Evolutionary conservation across 2,888 invertebrate genomes (phyloP).

Genomic region (Ganaspis brasiliensis): DNA sequence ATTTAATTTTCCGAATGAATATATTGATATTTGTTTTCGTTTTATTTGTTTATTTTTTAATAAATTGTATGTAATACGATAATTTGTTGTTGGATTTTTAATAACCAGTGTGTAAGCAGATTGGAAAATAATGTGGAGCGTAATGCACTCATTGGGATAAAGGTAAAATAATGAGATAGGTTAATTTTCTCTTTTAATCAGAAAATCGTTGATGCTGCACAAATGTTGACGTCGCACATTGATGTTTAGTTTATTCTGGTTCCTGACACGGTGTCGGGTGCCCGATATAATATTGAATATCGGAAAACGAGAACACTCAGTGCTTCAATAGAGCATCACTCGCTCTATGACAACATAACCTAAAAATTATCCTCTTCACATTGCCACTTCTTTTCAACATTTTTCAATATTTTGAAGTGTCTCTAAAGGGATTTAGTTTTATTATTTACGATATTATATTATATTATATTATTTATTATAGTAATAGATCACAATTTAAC

Average conservation of each 20-base stretch:
- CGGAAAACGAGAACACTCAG: slow-evolving; percentile 6
- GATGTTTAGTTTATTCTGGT: slow-evolving; percentile 44
- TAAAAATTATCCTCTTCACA: slow-evolving; percentile 10
- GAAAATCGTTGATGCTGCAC: slow-evolving; percentile 21
- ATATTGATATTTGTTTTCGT: too few species aligned
- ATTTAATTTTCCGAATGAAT: too few species aligned
- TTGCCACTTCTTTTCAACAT: background rate
- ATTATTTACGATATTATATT: background rate
- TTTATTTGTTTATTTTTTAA: too few species aligned
- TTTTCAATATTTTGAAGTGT: slow-evolving; percentile 17
- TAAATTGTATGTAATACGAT: background rate
- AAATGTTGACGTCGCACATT: slow-evolving; percentile 45
- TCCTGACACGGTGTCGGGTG: slow-evolving; percentile 31
- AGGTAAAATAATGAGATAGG: slow-evolving; percentile 5
- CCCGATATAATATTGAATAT: slow-evolving; percentile 21
- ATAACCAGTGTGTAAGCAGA: background rate
- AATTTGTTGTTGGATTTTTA: too few species aligned
- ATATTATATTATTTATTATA: too few species aligned
- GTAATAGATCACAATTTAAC: background rate
- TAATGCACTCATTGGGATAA: slow-evolving; percentile 40
- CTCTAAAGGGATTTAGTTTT: slow-evolving; percentile 4
- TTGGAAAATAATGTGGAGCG: background rate
- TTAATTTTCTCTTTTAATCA: slow-evolving; percentile 34
- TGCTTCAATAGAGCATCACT: background rate
- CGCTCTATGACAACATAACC: background rate